A percentile compares a stretch with the other conserved stretches of the same genome.
phyloP scores from a whole-genome alignment of 2,113 vertebrate species.

The Pteruthius melanotis region DNA sequence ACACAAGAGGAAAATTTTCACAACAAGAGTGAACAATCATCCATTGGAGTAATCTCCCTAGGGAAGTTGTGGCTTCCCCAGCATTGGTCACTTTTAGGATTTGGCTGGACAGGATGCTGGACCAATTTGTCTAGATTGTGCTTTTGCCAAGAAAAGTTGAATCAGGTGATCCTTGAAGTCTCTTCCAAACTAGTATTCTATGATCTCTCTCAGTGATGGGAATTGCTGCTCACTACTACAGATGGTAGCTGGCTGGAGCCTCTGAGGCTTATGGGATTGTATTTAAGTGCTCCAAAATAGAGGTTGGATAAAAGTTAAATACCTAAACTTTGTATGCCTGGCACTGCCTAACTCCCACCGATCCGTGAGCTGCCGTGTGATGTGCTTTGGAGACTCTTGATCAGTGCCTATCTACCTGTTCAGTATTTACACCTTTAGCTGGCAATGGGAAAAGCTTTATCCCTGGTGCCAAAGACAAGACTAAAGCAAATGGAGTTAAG shows the following conservation, averaged over 20 bases:
- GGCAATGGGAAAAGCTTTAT: neutral
- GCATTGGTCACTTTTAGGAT: neutral
- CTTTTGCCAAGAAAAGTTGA: neutral
- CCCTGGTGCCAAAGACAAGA: neutral
- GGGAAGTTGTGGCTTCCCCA: neutral
- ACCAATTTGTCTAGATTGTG: neutral
- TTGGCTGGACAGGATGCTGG: neutral
- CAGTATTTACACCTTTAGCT: neutral
- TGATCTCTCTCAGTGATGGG: neutral
- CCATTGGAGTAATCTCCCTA: neutral
- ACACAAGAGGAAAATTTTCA: neutral
- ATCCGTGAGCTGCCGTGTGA: neutral
- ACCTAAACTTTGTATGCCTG: neutral
- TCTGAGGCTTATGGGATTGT: neutral
- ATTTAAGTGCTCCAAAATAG: neutral
- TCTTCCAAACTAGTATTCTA: neutral
- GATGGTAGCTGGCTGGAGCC: neutral
- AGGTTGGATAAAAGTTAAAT: neutral
- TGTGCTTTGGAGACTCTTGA: neutral
- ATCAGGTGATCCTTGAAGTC: neutral
- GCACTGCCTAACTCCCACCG: neutral
- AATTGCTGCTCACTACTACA: neutral
- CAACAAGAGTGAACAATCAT: neutral
- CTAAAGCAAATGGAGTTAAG: neutral
- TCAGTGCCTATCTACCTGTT: neutral